Conservation (phyloP, 2,888 invertebrate species). For the Brenthis daphne region DNA sequence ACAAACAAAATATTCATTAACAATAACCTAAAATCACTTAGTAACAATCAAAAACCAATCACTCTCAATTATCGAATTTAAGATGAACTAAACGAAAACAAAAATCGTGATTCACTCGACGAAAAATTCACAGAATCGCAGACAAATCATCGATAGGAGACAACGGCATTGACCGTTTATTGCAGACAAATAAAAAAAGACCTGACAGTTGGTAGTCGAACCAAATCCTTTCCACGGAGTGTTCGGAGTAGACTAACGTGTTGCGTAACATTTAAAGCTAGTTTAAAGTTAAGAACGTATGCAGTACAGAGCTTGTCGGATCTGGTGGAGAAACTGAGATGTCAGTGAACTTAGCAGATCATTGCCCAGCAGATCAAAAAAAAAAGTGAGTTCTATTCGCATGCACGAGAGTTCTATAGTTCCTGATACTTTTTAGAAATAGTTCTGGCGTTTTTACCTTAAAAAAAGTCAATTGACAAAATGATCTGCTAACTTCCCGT, state of each 20-base stretch:
- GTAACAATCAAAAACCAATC: too few relatives aligned
- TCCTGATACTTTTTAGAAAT: too few relatives aligned
- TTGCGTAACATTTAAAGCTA: slow-evolving; percentile 65
- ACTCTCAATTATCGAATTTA: neutral
- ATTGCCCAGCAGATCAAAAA: too few relatives aligned
- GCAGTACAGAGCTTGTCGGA: slow-evolving; percentile 26
- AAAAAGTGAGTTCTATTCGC: too few relatives aligned
- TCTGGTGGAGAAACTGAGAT: slow-evolving; percentile 35
- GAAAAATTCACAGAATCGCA: neutral
- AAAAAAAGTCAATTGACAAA: too few relatives aligned
- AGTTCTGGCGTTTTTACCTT: too few relatives aligned
- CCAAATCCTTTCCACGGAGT: slow-evolving; percentile 58
- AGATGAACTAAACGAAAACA: slow-evolving; percentile 1
- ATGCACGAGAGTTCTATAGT: too few relatives aligned
- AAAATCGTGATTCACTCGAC: slow-evolving; percentile 3
- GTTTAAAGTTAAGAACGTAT: slow-evolving; percentile 44
- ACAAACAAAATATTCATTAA: too few relatives aligned
- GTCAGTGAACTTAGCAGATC: too few relatives aligned
- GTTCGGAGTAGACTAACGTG: slow-evolving; percentile 60
- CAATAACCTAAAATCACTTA: too few relatives aligned
- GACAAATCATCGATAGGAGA: slow-evolving; percentile 7
- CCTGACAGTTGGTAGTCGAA: slow-evolving; percentile 55
- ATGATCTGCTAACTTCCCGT: too few relatives aligned
- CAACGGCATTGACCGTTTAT: slow-evolving; percentile 27
- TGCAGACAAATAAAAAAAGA: slow-evolving; percentile 42